These are phyloP conservation scores for Peromyscus californicus DNA, from an alignment of 2,113 vertebrate species.

Conservation along the genomic window DNA sequence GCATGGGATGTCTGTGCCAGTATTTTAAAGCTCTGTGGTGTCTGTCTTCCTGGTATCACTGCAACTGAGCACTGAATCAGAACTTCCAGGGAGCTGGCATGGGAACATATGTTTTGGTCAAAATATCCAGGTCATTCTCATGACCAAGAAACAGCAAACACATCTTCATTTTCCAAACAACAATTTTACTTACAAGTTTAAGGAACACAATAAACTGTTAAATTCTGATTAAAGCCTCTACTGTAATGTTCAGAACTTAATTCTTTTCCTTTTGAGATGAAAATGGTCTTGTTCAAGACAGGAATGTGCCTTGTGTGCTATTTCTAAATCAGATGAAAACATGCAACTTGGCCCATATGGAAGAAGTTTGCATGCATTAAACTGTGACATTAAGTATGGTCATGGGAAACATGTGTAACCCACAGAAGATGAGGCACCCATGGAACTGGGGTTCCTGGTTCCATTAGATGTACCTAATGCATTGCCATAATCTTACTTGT, in stretches of 20 bases:
- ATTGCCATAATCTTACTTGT: background rate
- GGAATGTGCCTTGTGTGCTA: conserved; percentile 65
- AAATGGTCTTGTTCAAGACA: conserved; percentile 43
- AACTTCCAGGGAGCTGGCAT: fast-evolving
- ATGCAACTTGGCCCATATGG: conserved; percentile 67
- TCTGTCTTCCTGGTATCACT: background rate
- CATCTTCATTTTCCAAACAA: background rate
- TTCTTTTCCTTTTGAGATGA: conserved; percentile 32
- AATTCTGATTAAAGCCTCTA: conserved; percentile 59
- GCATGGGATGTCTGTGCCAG: background rate
- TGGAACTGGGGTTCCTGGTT: conserved; percentile 35
- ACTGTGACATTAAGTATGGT: conserved; percentile 66
- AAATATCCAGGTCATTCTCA: background rate
- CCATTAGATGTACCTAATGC: conserved; percentile 31
- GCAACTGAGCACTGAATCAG: background rate
- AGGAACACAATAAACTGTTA: conserved; percentile 2
- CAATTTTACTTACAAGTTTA: background rate
- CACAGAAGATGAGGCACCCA: conserved; percentile 62
- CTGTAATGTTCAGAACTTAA: conserved; percentile 12
- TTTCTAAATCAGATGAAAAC: conserved; percentile 75
- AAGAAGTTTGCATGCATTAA: conserved; percentile 77
- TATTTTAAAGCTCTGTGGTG: background rate
- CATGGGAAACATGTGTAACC: conserved; percentile 63
- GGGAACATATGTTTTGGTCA: background rate
- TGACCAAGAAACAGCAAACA: background rate